Evolutionary conservation across 2,888 invertebrate species (phyloP).

Genomic region (Aporophyla lueneburgensis): DNA sequence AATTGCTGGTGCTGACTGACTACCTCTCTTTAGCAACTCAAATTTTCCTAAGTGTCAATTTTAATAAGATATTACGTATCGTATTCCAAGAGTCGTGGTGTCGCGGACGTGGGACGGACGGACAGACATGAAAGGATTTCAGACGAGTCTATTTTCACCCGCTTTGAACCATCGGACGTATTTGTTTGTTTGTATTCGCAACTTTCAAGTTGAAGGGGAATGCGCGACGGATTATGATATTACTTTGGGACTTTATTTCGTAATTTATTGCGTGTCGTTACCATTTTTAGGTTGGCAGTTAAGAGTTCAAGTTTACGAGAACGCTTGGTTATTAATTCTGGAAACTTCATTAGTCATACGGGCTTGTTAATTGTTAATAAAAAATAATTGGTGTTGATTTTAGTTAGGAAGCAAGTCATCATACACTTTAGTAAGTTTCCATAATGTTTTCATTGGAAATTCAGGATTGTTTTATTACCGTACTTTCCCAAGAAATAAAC

Average conservation of each 20-base stretch:
- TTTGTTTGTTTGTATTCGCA: slow-evolving; percentile 88
- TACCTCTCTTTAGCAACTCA: slow-evolving; percentile 31
- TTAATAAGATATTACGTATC: slow-evolving; percentile 68
- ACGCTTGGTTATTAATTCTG: slow-evolving; percentile 38
- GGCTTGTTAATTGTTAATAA: slow-evolving; percentile 51
- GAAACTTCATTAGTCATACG: slow-evolving; percentile 43
- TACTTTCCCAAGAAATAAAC: slow-evolving; percentile 37
- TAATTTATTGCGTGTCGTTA: slow-evolving; percentile 60
- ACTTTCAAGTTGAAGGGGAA: slow-evolving; percentile 80
- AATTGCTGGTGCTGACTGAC: slow-evolving; percentile 43
- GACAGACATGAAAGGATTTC: slow-evolving; percentile 88
- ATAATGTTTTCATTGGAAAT: not conserved
- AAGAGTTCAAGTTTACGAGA: slow-evolving; percentile 55
- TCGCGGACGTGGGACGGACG: slow-evolving; percentile 77
- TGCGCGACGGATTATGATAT: slow-evolving; percentile 69
- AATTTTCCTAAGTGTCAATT: slow-evolving; percentile 52
- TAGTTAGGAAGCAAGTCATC: slow-evolving; percentile 20
- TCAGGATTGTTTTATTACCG: not conserved
- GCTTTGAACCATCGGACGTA: slow-evolving; percentile 83
- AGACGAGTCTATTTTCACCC: slow-evolving; percentile 88
- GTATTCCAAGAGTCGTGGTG: slow-evolving; percentile 69
- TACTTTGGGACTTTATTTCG: slow-evolving; percentile 62
- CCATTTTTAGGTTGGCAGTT: slow-evolving; percentile 53
- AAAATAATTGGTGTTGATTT: slow-evolving; percentile 38
- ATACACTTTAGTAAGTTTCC: slow-evolving; percentile 17